Evolutionary conservation across 2,797 vertebrate genomes (phyloP).

Genomic region (Pangasius macronema): DNA sequence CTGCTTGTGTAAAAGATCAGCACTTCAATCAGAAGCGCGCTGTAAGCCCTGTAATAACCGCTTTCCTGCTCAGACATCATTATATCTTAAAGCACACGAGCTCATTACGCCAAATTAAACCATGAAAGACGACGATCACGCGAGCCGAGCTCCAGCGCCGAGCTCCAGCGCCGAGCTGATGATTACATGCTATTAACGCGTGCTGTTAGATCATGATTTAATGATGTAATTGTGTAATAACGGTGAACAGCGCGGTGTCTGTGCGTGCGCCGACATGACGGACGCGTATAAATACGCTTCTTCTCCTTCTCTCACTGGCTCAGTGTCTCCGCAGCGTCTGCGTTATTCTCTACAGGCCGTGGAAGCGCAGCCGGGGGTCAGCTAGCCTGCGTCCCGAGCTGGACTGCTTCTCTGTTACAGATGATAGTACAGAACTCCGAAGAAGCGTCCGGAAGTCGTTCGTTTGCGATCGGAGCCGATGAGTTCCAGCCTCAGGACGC

Average conservation of each 20-base stretch:
- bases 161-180: neutral
- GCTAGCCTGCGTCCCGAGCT: neutral
- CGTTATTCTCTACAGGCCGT: neutral
- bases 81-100: neutral
- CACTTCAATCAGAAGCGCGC: neutral
- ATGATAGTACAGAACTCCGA: neutral
- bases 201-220: constrained; percentile 5
- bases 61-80: neutral
- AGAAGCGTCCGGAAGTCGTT: neutral
- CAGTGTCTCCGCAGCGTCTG: neutral
- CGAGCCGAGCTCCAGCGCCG: neutral
- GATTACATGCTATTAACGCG: constrained; percentile 9
- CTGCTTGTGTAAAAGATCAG: neutral
- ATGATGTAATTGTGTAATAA: neutral
- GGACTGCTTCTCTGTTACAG: neutral
- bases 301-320: neutral
- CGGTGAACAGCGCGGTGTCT: neutral
- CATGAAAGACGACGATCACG: neutral
- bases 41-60: neutral
- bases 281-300: neutral
- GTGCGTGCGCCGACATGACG: neutral
- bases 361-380: neutral
- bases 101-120: constrained; percentile 32
- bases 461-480: neutral
- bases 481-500: neutral